Percentiles rank a stretch among this genome's conserved stretches.
Conservation (phyloP, 2,113 vertebrate species). For the Ia io region DNA sequence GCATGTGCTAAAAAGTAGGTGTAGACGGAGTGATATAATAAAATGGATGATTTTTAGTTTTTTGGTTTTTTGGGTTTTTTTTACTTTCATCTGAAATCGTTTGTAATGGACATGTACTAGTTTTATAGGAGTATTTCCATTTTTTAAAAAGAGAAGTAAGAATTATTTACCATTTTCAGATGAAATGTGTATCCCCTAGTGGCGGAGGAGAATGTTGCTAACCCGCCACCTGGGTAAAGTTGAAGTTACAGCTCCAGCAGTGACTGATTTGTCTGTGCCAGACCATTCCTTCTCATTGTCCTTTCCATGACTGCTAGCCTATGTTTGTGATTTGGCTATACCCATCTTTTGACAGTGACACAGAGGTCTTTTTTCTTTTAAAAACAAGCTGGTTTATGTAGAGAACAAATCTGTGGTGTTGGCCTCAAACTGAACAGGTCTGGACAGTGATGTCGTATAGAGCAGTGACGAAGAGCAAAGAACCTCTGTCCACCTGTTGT, state of each 20-base stretch:
- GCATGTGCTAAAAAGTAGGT: not conserved
- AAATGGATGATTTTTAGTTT: not conserved
- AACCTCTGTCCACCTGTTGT: not conserved
- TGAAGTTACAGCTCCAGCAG: not conserved
- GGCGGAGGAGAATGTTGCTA: not conserved
- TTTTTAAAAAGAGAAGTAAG: not conserved
- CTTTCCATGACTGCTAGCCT: not conserved
- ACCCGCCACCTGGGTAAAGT: not conserved
- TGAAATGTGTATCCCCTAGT: not conserved
- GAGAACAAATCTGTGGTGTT: not conserved
- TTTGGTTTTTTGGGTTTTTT: not conserved
- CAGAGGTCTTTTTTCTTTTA: not conserved
- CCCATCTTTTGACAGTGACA: not conserved
- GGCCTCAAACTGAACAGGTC: not conserved
- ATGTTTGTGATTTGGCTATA: not conserved
- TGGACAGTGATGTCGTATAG: not conserved
- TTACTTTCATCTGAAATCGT: conserved; percentile 7
- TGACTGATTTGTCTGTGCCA: not conserved
- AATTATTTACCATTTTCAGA: not conserved
- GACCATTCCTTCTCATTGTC: not conserved
- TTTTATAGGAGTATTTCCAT: not conserved
- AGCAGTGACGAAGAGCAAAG: not conserved
- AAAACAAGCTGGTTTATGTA: not conserved
- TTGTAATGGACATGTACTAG: not conserved
- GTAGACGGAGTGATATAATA: not conserved